phyloP scores from a whole-genome alignment of 2,888 invertebrate genomes.

The Lochmaea capreae region DNA sequence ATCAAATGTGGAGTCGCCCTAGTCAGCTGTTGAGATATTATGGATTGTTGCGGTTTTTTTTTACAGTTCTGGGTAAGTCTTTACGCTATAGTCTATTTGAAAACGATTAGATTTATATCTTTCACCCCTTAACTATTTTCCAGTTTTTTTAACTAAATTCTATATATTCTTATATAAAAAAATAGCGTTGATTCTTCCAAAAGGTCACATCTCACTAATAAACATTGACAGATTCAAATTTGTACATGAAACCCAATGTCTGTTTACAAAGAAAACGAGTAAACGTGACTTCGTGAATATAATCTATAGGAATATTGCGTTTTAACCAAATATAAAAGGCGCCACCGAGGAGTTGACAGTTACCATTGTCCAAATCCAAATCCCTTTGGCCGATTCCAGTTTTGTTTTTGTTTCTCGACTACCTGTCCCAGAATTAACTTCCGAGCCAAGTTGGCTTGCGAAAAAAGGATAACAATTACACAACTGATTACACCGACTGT shows the following conservation, averaged over 20 bases:
- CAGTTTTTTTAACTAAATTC: no score
- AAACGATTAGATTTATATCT: no score
- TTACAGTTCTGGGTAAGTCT: not conserved
- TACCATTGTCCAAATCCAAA: slow-evolving; percentile 35
- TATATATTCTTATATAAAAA: no score
- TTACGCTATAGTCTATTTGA: not conserved
- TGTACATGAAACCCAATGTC: not conserved
- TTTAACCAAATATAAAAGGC: slow-evolving; percentile 41
- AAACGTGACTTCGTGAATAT: slow-evolving; percentile 25
- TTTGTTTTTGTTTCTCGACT: slow-evolving; percentile 50
- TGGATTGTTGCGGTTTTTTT: not conserved
- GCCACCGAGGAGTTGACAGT: slow-evolving; percentile 32
- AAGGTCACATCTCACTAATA: slow-evolving; percentile 5
- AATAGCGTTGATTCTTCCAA: not conserved
- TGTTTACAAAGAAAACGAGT: not conserved
- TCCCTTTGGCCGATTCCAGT: slow-evolving; percentile 42
- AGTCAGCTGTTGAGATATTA: no score
- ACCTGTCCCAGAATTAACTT: slow-evolving; percentile 54
- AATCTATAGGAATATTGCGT: slow-evolving; percentile 37
- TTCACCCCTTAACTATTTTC: no score
- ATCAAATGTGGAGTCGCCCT: no score
- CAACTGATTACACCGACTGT: slow-evolving; percentile 58
- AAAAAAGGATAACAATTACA: slow-evolving; percentile 58
- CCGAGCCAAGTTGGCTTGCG: slow-evolving; percentile 39
- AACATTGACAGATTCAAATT: slow-evolving; percentile 9